These are phyloP conservation scores for Leptosomus discolor DNA, from an alignment of 2,113 vertebrate genomes.

Conservation along the genomic window DNA sequence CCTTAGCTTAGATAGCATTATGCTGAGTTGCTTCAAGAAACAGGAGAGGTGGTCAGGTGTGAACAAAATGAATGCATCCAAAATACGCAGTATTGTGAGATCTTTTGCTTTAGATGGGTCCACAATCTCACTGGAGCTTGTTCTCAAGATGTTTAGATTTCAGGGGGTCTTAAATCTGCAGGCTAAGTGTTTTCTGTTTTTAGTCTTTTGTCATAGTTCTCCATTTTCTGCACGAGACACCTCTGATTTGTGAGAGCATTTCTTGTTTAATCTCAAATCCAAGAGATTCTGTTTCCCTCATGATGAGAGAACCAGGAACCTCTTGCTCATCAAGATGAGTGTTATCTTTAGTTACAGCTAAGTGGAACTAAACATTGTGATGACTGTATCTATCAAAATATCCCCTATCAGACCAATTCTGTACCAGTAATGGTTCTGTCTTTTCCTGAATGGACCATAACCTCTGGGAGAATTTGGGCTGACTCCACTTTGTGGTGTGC, in stretches of 20 bases:
- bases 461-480: background rate
- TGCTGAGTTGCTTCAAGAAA: background rate
- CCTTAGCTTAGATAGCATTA: background rate
- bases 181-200: background rate
- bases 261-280: background rate
- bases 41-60: background rate
- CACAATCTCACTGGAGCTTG: background rate
- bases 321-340: background rate
- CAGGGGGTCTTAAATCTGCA: background rate
- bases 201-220: background rate
- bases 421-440: background rate
- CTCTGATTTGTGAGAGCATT: background rate
- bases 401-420: background rate
- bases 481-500: background rate
- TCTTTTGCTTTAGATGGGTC: background rate
- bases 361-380: too few relatives aligned
- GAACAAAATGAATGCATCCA: background rate
- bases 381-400: background rate
- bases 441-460: background rate
- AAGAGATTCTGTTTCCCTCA: background rate
- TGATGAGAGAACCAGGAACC: background rate
- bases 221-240: rapidly evolving
- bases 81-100: background rate
- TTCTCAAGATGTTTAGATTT: background rate
- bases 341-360: background rate